Conservation (phyloP, 1,140 invertebrate species). For the Brachionus sp. region DNA sequence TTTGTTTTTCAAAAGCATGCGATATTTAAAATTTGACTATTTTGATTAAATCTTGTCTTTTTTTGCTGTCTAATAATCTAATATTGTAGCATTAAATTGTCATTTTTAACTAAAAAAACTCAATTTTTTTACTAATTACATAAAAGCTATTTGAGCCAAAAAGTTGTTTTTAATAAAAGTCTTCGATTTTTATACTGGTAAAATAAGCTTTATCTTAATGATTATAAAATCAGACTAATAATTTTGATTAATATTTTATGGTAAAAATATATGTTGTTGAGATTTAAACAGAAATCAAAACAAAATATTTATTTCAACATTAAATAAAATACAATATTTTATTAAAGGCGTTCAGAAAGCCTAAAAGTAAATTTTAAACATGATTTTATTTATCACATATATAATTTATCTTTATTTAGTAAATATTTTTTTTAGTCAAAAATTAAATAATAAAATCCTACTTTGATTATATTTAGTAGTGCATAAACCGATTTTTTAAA, state of each 20-base stretch:
- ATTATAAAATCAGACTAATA: background rate
- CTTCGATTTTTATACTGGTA: background rate
- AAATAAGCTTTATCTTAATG: background rate
- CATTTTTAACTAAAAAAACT: background rate
- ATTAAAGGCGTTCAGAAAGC: background rate
- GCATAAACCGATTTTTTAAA: background rate
- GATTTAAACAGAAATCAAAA: background rate
- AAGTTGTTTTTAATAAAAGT: background rate
- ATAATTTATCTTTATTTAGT: background rate
- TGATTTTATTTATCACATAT: background rate
- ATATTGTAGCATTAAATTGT: background rate
- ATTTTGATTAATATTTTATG: conserved; percentile 1
- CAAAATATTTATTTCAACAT: background rate
- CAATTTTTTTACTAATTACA: background rate
- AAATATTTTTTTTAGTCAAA: background rate
- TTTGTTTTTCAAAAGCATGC: background rate
- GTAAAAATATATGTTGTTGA: background rate
- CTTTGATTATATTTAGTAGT: background rate
- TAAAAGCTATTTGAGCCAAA: background rate
- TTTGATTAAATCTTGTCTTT: background rate
- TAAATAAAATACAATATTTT: background rate
- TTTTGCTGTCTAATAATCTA: too few species aligned
- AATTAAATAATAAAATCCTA: background rate
- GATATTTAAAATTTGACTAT: background rate
- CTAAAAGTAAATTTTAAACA: background rate